A percentile compares a stretch with the other conserved stretches of the same genome.
Conservation (phyloP, 2,888 invertebrate genomes). For the Habroteleia sp. region DNA sequence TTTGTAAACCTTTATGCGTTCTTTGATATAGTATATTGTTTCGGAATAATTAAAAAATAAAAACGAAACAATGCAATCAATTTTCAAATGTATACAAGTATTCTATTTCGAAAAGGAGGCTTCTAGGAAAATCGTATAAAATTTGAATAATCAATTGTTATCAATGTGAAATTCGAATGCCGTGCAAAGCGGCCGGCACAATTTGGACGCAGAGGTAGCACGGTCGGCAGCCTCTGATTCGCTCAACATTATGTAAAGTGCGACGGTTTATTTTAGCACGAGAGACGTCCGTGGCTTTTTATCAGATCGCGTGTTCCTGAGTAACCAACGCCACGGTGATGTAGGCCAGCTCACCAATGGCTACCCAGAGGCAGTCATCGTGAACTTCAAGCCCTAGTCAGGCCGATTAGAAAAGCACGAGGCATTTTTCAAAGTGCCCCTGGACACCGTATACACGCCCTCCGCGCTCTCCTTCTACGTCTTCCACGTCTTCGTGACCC, state of each 20-base stretch:
- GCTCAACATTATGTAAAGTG: constrained; percentile 78
- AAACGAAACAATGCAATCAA: too few species aligned
- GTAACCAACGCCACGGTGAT: constrained; percentile 71
- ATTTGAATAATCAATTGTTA: constrained; percentile 48
- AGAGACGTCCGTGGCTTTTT: constrained; percentile 72
- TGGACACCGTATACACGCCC: constrained; percentile 58
- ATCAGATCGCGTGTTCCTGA: constrained; percentile 79
- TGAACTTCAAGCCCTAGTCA: constrained; percentile 65
- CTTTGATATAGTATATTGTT: too few species aligned
- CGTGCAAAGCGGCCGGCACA: constrained; percentile 28
- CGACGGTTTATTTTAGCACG: constrained; percentile 79
- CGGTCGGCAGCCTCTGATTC: constrained; percentile 68
- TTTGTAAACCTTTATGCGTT: too few species aligned
- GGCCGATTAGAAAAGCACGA: constrained; percentile 70
- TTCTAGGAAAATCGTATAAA: constrained; percentile 1
- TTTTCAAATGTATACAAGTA: background rate
- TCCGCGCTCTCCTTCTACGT: constrained; percentile 32
- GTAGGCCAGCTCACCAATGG: constrained; percentile 72
- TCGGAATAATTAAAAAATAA: too few species aligned
- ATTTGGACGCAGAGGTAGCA: constrained; percentile 67
- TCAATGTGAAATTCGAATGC: constrained; percentile 43
- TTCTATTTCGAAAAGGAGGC: background rate
- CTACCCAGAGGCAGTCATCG: constrained; percentile 66
- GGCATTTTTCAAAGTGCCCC: constrained; percentile 71
- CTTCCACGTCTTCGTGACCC: constrained; percentile 59